Conservation (phyloP, 2,888 invertebrate species). For the Nephrotoma flavescens region DNA sequence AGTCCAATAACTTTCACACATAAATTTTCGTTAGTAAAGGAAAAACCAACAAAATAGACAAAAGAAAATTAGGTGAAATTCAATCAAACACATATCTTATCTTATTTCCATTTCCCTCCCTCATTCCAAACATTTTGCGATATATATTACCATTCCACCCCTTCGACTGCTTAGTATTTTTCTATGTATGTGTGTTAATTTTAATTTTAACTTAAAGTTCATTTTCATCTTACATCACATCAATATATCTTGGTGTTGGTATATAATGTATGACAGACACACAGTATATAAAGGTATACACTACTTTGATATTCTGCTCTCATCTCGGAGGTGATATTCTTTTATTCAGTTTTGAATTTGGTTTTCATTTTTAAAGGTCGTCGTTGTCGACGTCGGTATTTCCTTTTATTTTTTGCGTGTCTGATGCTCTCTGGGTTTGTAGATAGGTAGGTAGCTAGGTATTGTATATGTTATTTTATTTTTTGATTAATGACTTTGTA, state of each 20-base stretch:
- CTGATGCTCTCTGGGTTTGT: background rate
- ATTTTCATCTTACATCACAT: background rate
- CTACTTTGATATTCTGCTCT: background rate
- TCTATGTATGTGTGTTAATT: background rate
- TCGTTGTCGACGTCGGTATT: background rate
- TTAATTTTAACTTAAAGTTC: background rate
- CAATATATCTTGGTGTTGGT: background rate
- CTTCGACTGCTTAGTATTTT: background rate
- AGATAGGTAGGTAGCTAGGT: no score
- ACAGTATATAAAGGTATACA: background rate
- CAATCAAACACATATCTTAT: background rate
- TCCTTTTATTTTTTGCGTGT: background rate
- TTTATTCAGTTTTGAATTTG: background rate
- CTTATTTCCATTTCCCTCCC: background rate
- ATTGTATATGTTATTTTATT: background rate
- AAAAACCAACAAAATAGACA: background rate
- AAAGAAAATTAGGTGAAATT: background rate
- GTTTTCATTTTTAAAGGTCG: background rate
- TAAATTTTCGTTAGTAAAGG: background rate
- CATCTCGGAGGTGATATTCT: background rate
- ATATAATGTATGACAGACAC: background rate
- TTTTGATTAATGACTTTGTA: background rate
- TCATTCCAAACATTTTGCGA: background rate
- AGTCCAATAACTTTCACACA: background rate
- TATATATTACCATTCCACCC: background rate